phyloP scores from a whole-genome alignment of 2,888 invertebrate species.

The Chaetoderma sp. region DNA sequence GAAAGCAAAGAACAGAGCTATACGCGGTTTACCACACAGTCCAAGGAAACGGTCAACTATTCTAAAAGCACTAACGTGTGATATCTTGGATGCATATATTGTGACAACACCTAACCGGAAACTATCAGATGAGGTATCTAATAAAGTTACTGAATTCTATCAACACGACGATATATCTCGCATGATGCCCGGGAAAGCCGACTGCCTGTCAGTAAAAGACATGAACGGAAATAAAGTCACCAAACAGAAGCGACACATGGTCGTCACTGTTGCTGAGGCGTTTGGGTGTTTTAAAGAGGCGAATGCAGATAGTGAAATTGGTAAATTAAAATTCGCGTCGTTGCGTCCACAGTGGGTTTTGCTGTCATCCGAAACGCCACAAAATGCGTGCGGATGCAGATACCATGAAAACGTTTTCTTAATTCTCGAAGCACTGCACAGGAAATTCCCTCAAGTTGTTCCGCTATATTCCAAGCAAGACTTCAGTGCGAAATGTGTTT shows the following conservation, averaged over 20 bases:
- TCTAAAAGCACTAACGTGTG: neutral
- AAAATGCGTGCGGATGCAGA: constrained; percentile 17
- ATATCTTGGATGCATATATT: neutral
- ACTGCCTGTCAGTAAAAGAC: neutral
- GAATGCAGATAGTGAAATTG: neutral
- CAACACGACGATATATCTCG: neutral
- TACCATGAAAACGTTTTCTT: constrained; percentile 21
- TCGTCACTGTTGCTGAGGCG: constrained; percentile 12
- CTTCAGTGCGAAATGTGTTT: constrained; percentile 5
- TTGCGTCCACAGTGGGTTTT: constrained; percentile 17
- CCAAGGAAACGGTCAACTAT: neutral
- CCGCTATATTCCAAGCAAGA: constrained; percentile 14
- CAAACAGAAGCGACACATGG: constrained; percentile 11
- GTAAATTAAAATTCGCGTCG: constrained; percentile 16
- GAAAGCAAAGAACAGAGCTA: neutral
- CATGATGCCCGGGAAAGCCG: constrained; percentile 18
- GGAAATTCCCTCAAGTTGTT: constrained; percentile 2
- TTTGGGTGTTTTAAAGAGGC: constrained; percentile 2
- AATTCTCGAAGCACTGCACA: constrained; percentile 17
- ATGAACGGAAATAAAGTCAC: neutral
- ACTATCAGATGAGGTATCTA: neutral
- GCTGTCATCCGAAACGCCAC: constrained; percentile 1
- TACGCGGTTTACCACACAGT: neutral
- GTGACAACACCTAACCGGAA: neutral
- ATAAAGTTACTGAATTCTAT: constrained; percentile 3